phyloP scores from a whole-genome alignment of 2,888 invertebrate species.

The Rhagonycha lutea region DNA sequence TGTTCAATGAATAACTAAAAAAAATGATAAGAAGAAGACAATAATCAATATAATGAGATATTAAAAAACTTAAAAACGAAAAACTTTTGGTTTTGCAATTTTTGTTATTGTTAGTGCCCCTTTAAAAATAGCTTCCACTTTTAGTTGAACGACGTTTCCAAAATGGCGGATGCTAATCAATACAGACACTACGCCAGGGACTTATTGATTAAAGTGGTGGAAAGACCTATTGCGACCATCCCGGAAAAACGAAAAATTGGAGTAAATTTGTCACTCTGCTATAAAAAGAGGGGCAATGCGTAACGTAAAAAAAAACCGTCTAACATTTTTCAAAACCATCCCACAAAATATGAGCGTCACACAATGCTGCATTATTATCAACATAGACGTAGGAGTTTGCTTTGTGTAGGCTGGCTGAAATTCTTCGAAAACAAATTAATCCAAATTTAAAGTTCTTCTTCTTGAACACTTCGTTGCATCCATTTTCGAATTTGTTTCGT shows the following conservation, averaged over 20 bases:
- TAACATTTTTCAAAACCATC: not conserved
- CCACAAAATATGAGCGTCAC: not conserved
- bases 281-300: not conserved
- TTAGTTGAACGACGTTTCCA: conserved; percentile 24
- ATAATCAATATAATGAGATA: not conserved
- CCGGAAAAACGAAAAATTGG: conserved; percentile 25
- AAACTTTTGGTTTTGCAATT: not conserved
- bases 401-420: not conserved
- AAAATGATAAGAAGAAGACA: no score
- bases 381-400: not conserved
- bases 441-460: no score
- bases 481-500: not conserved
- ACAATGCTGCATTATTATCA: not conserved
- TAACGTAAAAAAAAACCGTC: not conserved
- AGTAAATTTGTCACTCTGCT: conserved; percentile 14
- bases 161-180: conserved; percentile 32
- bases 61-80: not conserved
- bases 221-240: conserved; percentile 32
- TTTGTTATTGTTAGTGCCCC: conserved; percentile 9
- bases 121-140: conserved; percentile 18
- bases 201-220: conserved; percentile 31
- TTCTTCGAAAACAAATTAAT: not conserved
- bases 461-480: not conserved
- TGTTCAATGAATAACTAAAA: conserved; percentile 7
- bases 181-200: conserved; percentile 32